A percentile compares a stretch with the other conserved stretches of the same genome.
Conservation (phyloP, 1,140 invertebrate species). For the Bombus picipes region DNA sequence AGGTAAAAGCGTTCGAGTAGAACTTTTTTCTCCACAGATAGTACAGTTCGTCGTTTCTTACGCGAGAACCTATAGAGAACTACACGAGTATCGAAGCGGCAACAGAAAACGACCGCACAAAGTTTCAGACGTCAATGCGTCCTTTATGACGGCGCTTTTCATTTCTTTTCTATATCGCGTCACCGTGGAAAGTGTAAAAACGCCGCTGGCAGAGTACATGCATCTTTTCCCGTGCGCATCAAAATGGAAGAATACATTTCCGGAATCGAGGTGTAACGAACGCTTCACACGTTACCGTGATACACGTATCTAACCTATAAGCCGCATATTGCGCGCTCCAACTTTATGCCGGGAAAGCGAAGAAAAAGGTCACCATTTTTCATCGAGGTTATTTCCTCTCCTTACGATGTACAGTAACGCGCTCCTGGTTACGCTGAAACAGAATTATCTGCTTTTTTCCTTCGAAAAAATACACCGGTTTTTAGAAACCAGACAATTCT, state of each 20-base stretch:
- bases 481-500: background rate
- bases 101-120: constrained; percentile 23
- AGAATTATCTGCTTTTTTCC: background rate
- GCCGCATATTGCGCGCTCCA: constrained; percentile 4
- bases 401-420: background rate
- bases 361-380: constrained; percentile 13
- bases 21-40: constrained; percentile 7
- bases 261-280: constrained; percentile 33
- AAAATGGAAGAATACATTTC: constrained; percentile 45
- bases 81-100: constrained; percentile 9
- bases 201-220: constrained; percentile 10
- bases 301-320: background rate
- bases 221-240: constrained; percentile 12
- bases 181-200: constrained; percentile 39
- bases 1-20: constrained; percentile 5
- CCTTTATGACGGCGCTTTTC: constrained; percentile 40
- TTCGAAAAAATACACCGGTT: background rate
- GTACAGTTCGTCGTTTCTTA: background rate
- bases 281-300: background rate
- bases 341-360: constrained; percentile 13
- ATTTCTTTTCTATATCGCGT: constrained; percentile 28
- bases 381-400: background rate
- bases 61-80: background rate
- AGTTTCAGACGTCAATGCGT: constrained; percentile 47
- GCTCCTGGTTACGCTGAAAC: background rate